A percentile compares a stretch with the other conserved stretches of the same genome.
Conservation (phyloP, 2,888 invertebrate genomes). For the Polylopha cassiicola region DNA sequence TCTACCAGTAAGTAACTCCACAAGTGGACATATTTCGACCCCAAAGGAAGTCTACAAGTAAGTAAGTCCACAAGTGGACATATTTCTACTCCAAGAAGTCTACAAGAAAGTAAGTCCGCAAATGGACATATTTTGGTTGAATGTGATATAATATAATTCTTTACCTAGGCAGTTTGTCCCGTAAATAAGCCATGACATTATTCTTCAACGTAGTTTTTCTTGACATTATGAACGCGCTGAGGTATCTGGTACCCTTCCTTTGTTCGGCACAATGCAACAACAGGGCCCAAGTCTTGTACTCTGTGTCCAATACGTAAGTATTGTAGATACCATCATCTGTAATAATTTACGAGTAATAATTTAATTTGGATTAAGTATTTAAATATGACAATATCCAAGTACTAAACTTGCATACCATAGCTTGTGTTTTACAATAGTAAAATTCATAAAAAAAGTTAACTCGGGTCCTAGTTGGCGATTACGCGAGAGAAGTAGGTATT, state of each 20-base stretch:
- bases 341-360: slow-evolving; percentile 31
- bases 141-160: background rate
- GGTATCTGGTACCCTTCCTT: slow-evolving; percentile 83
- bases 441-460: too few relatives aligned
- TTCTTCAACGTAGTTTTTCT: slow-evolving; percentile 73
- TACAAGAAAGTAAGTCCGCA: too few relatives aligned
- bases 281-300: slow-evolving; percentile 89
- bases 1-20: too few relatives aligned
- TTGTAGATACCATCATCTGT: slow-evolving; percentile 92
- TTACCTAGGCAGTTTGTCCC: slow-evolving; percentile 83
- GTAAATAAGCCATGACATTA: slow-evolving; percentile 85
- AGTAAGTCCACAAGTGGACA: too few relatives aligned
- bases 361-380: too few relatives aligned
- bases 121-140: background rate
- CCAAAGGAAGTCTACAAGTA: too few relatives aligned
- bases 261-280: slow-evolving; percentile 92
- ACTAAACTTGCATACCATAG: too few relatives aligned
- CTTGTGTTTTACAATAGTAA: background rate
- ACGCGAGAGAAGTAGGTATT: too few relatives aligned
- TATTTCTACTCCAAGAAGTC: too few relatives aligned
- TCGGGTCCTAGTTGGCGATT: too few relatives aligned
- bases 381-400: too few relatives aligned
- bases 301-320: slow-evolving; percentile 90
- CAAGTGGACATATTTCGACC: too few relatives aligned
- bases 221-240: slow-evolving; percentile 90